Conservation (phyloP, 2,797 vertebrate genomes). For the Furcifer pardalis region DNA sequence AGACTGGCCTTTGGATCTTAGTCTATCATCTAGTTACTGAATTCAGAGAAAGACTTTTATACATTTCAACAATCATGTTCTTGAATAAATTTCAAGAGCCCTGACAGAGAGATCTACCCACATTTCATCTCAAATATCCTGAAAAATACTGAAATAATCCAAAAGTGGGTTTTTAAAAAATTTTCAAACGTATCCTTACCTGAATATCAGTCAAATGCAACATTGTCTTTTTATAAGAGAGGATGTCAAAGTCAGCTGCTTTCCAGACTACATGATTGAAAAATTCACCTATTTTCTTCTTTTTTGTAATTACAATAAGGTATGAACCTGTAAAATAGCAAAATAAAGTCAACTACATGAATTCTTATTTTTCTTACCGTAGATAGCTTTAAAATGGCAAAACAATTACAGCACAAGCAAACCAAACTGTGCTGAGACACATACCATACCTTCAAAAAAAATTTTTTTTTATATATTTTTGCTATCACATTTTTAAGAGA, state of each 20-base stretch:
- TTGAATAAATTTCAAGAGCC: not conserved
- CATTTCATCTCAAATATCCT: not conserved
- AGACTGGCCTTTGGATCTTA: not conserved
- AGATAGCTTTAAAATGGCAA: not conserved
- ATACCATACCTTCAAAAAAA: not conserved
- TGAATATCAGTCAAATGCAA: slow-evolving; percentile 95
- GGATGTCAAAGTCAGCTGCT: slow-evolving; percentile 90
- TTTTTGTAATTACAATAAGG: slow-evolving; percentile 95
- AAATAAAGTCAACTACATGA: not conserved
- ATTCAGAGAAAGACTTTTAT: not conserved
- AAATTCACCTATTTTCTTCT: slow-evolving; percentile 91
- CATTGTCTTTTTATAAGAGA: slow-evolving; percentile 96
- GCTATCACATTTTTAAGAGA: not conserved
- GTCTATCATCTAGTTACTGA: not conserved
- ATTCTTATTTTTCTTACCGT: not conserved
- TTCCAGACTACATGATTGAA: slow-evolving; percentile 93
- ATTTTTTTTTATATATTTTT: not conserved
- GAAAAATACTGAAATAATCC: not conserved
- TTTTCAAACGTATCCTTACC: slow-evolving; percentile 69
- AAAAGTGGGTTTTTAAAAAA: not conserved
- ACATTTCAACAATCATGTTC: not conserved
- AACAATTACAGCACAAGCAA: not conserved
- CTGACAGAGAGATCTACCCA: not conserved
- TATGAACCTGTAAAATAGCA: slow-evolving; percentile 84
- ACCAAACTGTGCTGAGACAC: not conserved